These are phyloP conservation scores for Ricordea florida DNA, from an alignment of 92 coral and sea anemone species.

Conservation along the genomic window DNA sequence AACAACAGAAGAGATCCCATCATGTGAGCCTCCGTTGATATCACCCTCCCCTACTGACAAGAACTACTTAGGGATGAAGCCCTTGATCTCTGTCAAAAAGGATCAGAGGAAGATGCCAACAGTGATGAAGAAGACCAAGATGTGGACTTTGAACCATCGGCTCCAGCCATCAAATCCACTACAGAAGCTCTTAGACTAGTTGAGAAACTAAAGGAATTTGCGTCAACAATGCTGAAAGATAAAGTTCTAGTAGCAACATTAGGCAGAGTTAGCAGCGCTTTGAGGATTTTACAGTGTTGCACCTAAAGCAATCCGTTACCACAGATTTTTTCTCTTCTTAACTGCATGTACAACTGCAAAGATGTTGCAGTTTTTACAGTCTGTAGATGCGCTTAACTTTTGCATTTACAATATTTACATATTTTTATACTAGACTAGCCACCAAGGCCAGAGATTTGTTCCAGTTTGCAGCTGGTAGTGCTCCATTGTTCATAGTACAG, in stretches of 20 bases:
- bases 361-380: background rate
- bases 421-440: background rate
- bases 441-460: background rate
- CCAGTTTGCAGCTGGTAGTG: constrained; percentile 4
- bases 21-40: background rate
- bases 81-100: background rate
- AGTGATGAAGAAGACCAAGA: constrained; percentile 1
- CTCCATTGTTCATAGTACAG: too few relatives aligned
- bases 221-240: constrained; percentile 16
- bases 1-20: background rate
- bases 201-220: constrained; percentile 5
- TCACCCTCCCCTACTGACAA: background rate
- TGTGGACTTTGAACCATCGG: background rate
- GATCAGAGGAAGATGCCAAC: background rate
- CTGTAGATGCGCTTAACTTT: background rate
- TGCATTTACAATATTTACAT: background rate
- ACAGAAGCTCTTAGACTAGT: constrained; percentile 5
- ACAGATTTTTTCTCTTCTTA: constrained; percentile 6
- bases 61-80: background rate
- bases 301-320: background rate
- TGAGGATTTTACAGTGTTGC: constrained; percentile 5
- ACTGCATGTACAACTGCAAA: background rate
- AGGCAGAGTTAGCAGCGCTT: constrained; percentile 5
- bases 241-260: constrained; percentile 5
- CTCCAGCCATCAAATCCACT: constrained; percentile 1